Evolutionary conservation across 2,797 vertebrate species (phyloP).

Genomic region (Manis javanica): DNA sequence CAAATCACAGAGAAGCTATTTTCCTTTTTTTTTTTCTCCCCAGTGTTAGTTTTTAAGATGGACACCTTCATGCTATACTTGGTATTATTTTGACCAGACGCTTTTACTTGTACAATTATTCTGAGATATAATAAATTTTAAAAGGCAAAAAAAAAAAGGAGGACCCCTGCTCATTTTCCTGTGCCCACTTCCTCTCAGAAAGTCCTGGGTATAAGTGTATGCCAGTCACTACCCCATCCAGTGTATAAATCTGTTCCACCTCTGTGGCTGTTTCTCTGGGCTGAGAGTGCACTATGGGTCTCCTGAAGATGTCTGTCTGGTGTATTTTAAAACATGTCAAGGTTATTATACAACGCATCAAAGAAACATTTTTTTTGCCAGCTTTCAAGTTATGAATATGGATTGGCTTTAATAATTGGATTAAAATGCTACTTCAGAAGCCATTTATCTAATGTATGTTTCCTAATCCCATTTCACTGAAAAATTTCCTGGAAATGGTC

Average conservation of each 20-base stretch:
- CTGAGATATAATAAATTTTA: background rate
- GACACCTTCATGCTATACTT: background rate
- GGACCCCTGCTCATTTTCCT: background rate
- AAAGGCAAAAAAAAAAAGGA: background rate
- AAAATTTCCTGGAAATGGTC: conserved; percentile 57
- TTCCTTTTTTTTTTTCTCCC: background rate
- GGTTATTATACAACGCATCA: conserved; percentile 60
- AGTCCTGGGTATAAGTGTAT: background rate
- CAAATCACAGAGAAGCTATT: background rate
- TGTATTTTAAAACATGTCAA: conserved; percentile 32
- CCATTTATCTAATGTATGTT: conserved; percentile 76
- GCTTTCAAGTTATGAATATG: conserved; percentile 73
- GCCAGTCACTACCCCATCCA: background rate
- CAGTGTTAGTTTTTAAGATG: background rate
- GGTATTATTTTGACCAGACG: background rate
- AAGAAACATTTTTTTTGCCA: conserved; percentile 61
- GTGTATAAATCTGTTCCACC: background rate
- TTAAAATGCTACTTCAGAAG: conserved; percentile 65
- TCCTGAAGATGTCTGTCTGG: background rate
- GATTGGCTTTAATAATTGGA: conserved; percentile 75
- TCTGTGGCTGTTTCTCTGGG: background rate
- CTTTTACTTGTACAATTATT: background rate
- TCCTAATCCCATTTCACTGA: conserved; percentile 61
- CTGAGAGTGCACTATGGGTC: background rate
- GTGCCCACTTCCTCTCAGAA: background rate